Percentiles rank a stretch among this genome's conserved stretches.
Conservation (phyloP, 2,113 vertebrate genomes). For the Cavia porcellus region DNA sequence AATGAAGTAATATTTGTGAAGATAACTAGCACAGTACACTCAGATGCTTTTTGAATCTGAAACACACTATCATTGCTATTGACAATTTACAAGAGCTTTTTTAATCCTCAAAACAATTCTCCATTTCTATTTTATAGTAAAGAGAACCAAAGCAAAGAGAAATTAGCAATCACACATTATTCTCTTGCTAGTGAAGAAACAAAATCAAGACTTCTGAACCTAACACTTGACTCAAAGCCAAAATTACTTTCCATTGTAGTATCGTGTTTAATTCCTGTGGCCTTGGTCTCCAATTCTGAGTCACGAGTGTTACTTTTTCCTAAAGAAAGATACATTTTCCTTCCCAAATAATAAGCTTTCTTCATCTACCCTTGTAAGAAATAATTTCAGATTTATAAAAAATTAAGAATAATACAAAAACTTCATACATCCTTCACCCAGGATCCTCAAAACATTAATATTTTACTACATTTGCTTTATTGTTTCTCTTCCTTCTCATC, state of each 20-base stretch:
- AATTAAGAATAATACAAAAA: slow-evolving; percentile 22
- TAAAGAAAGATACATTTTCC: neutral
- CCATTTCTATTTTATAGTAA: neutral
- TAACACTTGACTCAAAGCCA: neutral
- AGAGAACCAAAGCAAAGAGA: neutral
- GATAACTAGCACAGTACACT: neutral
- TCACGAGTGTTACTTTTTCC: neutral
- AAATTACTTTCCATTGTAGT: neutral
- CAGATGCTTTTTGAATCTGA: neutral
- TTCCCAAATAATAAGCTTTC: neutral
- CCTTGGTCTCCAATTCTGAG: neutral
- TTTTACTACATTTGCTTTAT: slow-evolving; percentile 1
- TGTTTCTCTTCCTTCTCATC: neutral
- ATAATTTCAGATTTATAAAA: neutral
- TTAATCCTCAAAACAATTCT: neutral
- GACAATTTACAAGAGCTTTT: neutral
- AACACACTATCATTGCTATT: neutral
- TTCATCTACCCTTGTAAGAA: neutral
- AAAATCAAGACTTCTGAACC: neutral
- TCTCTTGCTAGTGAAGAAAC: neutral
- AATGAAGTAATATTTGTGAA: neutral
- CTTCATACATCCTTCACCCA: neutral
- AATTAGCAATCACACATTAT: neutral
- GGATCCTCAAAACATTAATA: neutral
- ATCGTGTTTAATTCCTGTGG: neutral